These are phyloP conservation scores for Papilio glaucus DNA, from an alignment of 1,140 invertebrate species.

Conservation along the genomic window DNA sequence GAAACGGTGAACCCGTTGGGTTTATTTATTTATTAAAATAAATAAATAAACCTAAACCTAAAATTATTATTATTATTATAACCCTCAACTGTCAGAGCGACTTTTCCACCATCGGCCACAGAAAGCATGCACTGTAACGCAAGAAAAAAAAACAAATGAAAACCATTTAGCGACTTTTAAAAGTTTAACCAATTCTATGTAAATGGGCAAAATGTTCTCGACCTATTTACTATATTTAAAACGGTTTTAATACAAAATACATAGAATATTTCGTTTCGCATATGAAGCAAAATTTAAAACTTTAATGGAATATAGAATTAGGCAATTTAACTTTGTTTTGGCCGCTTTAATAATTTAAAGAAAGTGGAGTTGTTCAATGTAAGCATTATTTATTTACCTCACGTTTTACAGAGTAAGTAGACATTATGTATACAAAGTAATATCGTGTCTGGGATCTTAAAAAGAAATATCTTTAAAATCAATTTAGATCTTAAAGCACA, in stretches of 20 bases:
- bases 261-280: not conserved
- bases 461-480: too few relatives aligned
- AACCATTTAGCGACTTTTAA: too few relatives aligned
- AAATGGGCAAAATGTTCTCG: not conserved
- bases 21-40: too few relatives aligned
- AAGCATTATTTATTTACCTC: constrained; percentile 9
- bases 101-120: too few relatives aligned
- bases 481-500: too few relatives aligned
- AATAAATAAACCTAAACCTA: too few relatives aligned
- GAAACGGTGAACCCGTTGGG: too few relatives aligned
- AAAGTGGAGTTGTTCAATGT: constrained; percentile 8
- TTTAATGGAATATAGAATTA: constrained; percentile 13
- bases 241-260: not conserved
- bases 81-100: too few relatives aligned
- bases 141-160: too few relatives aligned
- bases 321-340: constrained; percentile 17
- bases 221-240: not conserved
- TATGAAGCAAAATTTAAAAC: constrained; percentile 13
- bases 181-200: not conserved
- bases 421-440: not conserved
- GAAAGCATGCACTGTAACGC: too few relatives aligned
- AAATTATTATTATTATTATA: too few relatives aligned
- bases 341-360: constrained; percentile 6
- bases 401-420: not conserved
- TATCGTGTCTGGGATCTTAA: too few relatives aligned